phyloP scores from a whole-genome alignment of 2,888 invertebrate genomes.

The Lepidocyrtinus sp. region DNA sequence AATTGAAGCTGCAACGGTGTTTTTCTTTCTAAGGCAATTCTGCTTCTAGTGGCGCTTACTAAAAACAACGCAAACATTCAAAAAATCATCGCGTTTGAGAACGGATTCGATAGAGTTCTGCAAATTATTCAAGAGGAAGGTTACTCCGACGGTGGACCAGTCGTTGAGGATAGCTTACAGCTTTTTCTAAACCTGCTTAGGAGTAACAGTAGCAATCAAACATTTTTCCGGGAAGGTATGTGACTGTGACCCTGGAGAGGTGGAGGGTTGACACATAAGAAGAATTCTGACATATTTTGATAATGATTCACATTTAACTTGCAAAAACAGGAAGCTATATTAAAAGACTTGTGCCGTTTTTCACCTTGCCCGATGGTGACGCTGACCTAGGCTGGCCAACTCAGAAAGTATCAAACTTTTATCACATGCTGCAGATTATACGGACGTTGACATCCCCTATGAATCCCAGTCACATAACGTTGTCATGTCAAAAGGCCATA shows the following conservation, averaged over 20 bases:
- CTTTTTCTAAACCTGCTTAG: conserved; percentile 93
- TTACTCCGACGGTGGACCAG: conserved; percentile 94
- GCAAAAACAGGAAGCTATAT: conserved; percentile 83
- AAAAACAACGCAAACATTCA: conserved; percentile 97
- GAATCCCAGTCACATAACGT: conserved; percentile 86
- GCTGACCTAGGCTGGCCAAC: conserved; percentile 85
- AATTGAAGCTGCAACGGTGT: background rate
- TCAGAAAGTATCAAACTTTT: conserved; percentile 78
- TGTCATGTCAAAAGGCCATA: conserved; percentile 90
- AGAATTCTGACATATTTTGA: background rate
- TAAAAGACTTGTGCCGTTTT: conserved; percentile 91
- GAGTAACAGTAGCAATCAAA: conserved; percentile 97
- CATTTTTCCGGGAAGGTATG: conserved; percentile 93
- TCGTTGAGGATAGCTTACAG: conserved; percentile 97
- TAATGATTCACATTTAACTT: background rate
- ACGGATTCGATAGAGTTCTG: conserved; percentile 95
- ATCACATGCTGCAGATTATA: conserved; percentile 75
- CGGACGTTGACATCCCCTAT: conserved; percentile 94
- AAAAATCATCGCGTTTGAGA: conserved; percentile 99
- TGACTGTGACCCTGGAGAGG: background rate
- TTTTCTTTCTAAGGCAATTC: conserved; percentile 77
- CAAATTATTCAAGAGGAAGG: conserved; percentile 95
- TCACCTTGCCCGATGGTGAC: conserved; percentile 78
- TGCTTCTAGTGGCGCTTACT: conserved; percentile 92
- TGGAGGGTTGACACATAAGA: background rate